These are phyloP conservation scores for Tetranychus truncatus DNA, from an alignment of 2,888 invertebrate genomes.

Conservation along the genomic window DNA sequence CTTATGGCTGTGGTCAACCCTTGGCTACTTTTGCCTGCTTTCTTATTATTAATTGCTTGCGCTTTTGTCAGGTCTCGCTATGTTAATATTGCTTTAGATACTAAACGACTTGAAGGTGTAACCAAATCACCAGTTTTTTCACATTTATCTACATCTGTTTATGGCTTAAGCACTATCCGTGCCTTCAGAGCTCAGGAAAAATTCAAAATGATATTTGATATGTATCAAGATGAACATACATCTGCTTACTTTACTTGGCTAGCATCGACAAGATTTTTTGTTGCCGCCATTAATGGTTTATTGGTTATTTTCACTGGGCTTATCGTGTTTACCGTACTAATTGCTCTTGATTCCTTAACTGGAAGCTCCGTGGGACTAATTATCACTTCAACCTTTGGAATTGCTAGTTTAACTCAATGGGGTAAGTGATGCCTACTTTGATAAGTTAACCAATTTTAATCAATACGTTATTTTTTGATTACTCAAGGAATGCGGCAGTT, in stretches of 20 bases:
- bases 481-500: slow-evolving; percentile 39
- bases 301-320: slow-evolving; percentile 65
- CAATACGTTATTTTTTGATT: background rate
- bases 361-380: slow-evolving; percentile 53
- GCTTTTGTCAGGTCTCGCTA: slow-evolving; percentile 55
- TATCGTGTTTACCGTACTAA: slow-evolving; percentile 53
- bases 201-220: slow-evolving; percentile 39
- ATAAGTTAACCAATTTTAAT: background rate
- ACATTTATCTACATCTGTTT: slow-evolving; percentile 27
- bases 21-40: slow-evolving; percentile 43
- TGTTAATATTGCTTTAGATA: slow-evolving; percentile 55
- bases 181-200: slow-evolving; percentile 55
- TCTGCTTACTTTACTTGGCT: slow-evolving; percentile 79
- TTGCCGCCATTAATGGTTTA: slow-evolving; percentile 71
- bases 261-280: slow-evolving; percentile 50
- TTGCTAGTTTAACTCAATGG: slow-evolving; percentile 3
- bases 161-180: slow-evolving; percentile 26
- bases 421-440: background rate
- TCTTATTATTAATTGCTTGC: slow-evolving; percentile 51
- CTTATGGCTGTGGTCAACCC: slow-evolving; percentile 34
- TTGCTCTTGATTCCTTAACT: slow-evolving; percentile 10
- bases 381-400: slow-evolving; percentile 31
- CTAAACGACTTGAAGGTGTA: slow-evolving; percentile 42
- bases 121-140: slow-evolving; percentile 30
- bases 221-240: slow-evolving; percentile 50